These are phyloP conservation scores for Heliconius ismenius DNA, from an alignment of 2,888 invertebrate species.

Conservation along the genomic window DNA sequence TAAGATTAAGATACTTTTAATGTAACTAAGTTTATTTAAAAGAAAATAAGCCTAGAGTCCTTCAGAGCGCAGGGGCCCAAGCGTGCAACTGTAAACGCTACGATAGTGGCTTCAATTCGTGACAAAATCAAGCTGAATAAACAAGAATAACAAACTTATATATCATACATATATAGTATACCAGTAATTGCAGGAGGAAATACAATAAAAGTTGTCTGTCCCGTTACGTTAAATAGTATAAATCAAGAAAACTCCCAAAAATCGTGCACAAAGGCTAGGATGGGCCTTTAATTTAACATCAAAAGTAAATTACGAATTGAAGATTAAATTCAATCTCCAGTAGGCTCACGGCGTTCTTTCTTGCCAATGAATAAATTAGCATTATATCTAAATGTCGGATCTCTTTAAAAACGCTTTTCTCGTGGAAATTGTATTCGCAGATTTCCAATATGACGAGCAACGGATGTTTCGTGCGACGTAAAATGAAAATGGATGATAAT, in stretches of 20 bases:
- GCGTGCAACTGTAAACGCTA: no score
- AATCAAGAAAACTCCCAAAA: conserved; percentile 12
- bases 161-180: neutral
- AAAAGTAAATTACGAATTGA: conserved; percentile 67
- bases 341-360: conserved; percentile 67
- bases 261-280: conserved; percentile 27
- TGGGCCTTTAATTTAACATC: conserved; percentile 62
- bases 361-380: conserved; percentile 79
- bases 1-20: no score
- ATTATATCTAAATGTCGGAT: conserved; percentile 75
- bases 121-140: no score
- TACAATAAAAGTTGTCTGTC: neutral
- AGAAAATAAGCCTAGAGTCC: no score
- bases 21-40: no score
- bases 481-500: conserved; percentile 9
- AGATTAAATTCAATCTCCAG: conserved; percentile 71
- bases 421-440: conserved; percentile 58
- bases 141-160: no score
- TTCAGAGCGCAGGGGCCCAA: no score
- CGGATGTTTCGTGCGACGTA: conserved; percentile 24
- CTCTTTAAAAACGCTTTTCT: conserved; percentile 72
- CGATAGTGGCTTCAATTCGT: no score
- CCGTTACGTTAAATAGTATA: neutral
- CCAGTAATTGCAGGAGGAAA: neutral
- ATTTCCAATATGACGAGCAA: conserved; percentile 37